Evolutionary conservation across 2,888 invertebrate genomes (phyloP), one percentile per base, ranked within the genome.

Genomic region (Byasa hedistus): DNA sequence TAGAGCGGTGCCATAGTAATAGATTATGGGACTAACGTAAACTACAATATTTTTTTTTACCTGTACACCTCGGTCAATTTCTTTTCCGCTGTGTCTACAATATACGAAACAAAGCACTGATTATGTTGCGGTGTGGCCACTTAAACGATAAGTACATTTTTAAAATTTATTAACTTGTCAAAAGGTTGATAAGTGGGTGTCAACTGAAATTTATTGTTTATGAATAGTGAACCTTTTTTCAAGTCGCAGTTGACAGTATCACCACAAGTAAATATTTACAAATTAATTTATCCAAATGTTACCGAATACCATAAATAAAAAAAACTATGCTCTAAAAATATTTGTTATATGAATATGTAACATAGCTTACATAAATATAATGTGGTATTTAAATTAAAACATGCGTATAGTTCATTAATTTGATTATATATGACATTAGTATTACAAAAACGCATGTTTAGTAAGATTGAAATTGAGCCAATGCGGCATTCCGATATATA

Each of bases 401-500:
- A 48, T 48, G 48, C 19, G 48, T 12, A 48, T 48, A 48, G 48
- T n/a, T 19, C 48, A 48, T n/a, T 48, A 48, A 48, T 61, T 57
- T 36, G 21, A 32, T 21, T 32, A n/a, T 52, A n/a, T 24, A 51
- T 36, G 23, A 55, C 36, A 32, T 61, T 39, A 15, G 0, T 32
- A 55, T 61, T 55, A 61, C 55, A 61, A 54, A 58, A 51, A 61
- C 27, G 22, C 23, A 12, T 5, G 39, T 61, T 61, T 55, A 60
- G 65, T 27, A 69, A 39, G 24, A 44, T 48, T 52, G 19, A 54
- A 32, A 61, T 61, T 44, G 32, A 60, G 39, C 52, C 32, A 58
- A 62, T 64, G 73, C 70, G 72, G 66, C 69, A 70, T 73, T 71
- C 66, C 61, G 39, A 61, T 55, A 55, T 55, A 57, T 51, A 64